phyloP scores from a whole-genome alignment of 2,113 vertebrate species.

The Scophthalmus maximus region DNA sequence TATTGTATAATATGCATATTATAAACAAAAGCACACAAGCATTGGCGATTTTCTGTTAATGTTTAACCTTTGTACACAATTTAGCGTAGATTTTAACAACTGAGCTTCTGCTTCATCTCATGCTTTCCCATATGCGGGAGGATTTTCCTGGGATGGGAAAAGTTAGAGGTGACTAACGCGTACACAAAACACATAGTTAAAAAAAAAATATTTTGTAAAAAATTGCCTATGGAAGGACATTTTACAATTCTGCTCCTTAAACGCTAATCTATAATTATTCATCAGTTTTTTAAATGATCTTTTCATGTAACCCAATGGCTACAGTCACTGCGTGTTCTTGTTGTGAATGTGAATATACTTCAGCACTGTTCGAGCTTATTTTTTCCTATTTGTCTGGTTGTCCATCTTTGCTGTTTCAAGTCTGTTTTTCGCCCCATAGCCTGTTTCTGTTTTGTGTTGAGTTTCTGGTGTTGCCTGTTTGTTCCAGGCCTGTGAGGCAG shows the following conservation, averaged over 20 bases:
- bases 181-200: too few relatives aligned
- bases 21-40: not conserved
- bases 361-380: conserved; percentile 26
- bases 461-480: conserved; percentile 39
- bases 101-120: too few relatives aligned
- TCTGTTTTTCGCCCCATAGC: conserved; percentile 58
- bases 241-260: too few relatives aligned
- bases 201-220: too few relatives aligned
- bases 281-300: conserved; percentile 19
- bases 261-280: not conserved
- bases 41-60: not conserved
- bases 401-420: conserved; percentile 60
- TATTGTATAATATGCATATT: not conserved
- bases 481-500: conserved; percentile 33
- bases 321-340: not conserved
- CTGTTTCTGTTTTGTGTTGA: conserved; percentile 50
- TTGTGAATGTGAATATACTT: not conserved
- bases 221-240: too few relatives aligned
- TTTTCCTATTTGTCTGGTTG: conserved; percentile 53
- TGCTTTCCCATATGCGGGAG: too few relatives aligned
- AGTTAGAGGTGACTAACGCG: too few relatives aligned
- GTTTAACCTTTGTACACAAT: too few relatives aligned
- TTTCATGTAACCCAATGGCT: conserved; percentile 2
- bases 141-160: too few relatives aligned
- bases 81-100: too few relatives aligned